Evolutionary conservation across 2,113 vertebrate species (phyloP).

Genomic region (Ptyas mucosa): DNA sequence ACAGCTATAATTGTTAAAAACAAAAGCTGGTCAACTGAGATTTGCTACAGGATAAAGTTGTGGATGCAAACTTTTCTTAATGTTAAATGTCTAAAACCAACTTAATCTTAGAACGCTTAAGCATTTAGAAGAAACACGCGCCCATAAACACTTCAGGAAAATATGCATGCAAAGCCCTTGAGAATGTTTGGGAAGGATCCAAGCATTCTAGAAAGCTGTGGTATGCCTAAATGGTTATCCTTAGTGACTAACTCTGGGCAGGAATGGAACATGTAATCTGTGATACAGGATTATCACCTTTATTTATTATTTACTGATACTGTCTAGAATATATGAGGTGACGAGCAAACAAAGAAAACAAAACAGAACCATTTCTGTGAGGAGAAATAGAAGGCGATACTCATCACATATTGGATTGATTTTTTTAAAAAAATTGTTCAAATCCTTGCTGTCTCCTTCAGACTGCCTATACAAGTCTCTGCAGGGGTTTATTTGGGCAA

Average conservation of each 20-base stretch:
- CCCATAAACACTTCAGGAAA: constrained; percentile 19
- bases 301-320: constrained; percentile 47
- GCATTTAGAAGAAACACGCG: constrained; percentile 14
- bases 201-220: constrained; percentile 52
- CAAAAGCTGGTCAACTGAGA: background rate
- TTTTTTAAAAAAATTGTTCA: too few relatives aligned
- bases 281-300: constrained; percentile 12
- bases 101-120: background rate
- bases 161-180: constrained; percentile 21
- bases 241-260: constrained; percentile 50
- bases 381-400: background rate
- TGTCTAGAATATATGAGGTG: constrained; percentile 44
- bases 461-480: background rate
- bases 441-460: background rate
- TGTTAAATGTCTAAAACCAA: background rate
- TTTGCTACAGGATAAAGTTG: background rate
- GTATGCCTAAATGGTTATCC: constrained; percentile 44
- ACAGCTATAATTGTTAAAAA: background rate
- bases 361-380: constrained; percentile 3
- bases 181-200: constrained; percentile 46
- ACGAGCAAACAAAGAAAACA: constrained; percentile 44
- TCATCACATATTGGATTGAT: background rate
- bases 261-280: constrained; percentile 38
- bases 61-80: background rate
- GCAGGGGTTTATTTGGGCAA: background rate